phyloP scores from a whole-genome alignment of 2,888 invertebrate genomes.

The Nomada flava region DNA sequence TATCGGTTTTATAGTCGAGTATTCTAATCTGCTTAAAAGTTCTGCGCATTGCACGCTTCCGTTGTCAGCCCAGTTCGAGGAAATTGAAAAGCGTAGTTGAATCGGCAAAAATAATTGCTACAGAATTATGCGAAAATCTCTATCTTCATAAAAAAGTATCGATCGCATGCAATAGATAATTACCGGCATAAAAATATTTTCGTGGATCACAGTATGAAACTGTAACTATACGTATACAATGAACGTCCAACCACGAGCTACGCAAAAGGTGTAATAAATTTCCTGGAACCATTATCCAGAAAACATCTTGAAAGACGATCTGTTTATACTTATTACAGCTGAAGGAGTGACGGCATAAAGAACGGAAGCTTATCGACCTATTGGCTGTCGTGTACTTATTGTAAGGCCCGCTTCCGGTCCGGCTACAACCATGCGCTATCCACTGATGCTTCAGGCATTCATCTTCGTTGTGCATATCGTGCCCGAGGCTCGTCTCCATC shows the following conservation, averaged over 20 bases:
- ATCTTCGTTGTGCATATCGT: slow-evolving; percentile 67
- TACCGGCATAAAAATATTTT: too few relatives aligned
- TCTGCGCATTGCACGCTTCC: neutral
- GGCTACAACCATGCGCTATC: slow-evolving; percentile 71
- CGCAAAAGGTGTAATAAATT: neutral
- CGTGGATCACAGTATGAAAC: too few relatives aligned
- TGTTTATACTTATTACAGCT: slow-evolving; percentile 38
- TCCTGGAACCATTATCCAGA: neutral
- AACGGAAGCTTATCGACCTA: slow-evolving; percentile 16
- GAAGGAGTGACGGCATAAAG: slow-evolving; percentile 11
- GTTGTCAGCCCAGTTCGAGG: neutral
- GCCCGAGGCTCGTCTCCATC: slow-evolving; percentile 60
- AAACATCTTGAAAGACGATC: slow-evolving; percentile 3
- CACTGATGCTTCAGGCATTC: slow-evolving; percentile 73
- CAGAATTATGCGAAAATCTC: too few relatives aligned
- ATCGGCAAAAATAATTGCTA: too few relatives aligned
- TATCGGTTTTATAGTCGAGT: neutral
- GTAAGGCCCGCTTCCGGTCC: slow-evolving; percentile 32
- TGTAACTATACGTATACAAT: neutral
- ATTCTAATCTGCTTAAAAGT: neutral
- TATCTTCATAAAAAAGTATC: too few relatives aligned
- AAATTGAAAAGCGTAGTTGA: neutral
- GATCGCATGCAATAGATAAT: too few relatives aligned
- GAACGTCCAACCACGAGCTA: neutral
- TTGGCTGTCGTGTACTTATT: slow-evolving; percentile 26